These are phyloP conservation scores for Zaprionus capensis DNA, from an alignment of 1,140 invertebrate species.

Conservation along the genomic window DNA sequence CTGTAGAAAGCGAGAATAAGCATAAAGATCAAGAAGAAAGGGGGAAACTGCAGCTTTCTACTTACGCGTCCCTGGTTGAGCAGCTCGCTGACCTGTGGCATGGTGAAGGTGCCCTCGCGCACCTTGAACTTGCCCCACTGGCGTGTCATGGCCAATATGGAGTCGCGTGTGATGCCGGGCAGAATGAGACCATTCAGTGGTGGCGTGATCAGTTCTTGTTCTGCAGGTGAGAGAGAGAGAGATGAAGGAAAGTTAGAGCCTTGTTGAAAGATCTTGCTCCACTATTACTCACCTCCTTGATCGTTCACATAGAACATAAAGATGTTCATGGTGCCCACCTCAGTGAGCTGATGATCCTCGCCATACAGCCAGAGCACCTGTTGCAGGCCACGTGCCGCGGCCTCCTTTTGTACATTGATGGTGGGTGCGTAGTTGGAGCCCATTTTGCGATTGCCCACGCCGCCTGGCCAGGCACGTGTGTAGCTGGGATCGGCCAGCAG, in stretches of 20 bases:
- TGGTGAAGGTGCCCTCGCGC: constrained; percentile 93
- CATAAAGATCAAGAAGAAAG: too few relatives aligned
- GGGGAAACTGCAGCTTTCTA: constrained; percentile 21
- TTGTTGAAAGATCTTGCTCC: background rate
- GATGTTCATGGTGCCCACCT: constrained; percentile 99
- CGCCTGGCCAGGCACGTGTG: constrained; percentile 96
- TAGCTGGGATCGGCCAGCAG: constrained; percentile 86
- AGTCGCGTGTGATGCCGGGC: constrained; percentile 96
- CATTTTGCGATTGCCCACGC: constrained; percentile 97
- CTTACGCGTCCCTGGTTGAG: constrained; percentile 93
- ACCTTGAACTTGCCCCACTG: constrained; percentile 96
- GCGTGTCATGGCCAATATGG: constrained; percentile 91
- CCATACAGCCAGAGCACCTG: constrained; percentile 99
- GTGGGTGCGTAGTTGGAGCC: constrained; percentile 97
- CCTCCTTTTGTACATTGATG: constrained; percentile 92
- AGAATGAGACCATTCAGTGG: constrained; percentile 95
- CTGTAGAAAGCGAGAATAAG: constrained; percentile 84
- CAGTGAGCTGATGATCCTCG: constrained; percentile 96
- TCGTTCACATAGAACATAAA: constrained; percentile 96
- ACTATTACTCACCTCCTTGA: constrained; percentile 90
- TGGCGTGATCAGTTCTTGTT: constrained; percentile 96
- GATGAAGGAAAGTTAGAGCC: background rate
- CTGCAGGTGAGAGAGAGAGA: constrained; percentile 85
- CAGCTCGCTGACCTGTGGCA: constrained; percentile 91
- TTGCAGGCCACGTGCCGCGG: constrained; percentile 92